Conservation (phyloP, 2,113 vertebrate genomes). For the Oncorhynchus mykiss region DNA sequence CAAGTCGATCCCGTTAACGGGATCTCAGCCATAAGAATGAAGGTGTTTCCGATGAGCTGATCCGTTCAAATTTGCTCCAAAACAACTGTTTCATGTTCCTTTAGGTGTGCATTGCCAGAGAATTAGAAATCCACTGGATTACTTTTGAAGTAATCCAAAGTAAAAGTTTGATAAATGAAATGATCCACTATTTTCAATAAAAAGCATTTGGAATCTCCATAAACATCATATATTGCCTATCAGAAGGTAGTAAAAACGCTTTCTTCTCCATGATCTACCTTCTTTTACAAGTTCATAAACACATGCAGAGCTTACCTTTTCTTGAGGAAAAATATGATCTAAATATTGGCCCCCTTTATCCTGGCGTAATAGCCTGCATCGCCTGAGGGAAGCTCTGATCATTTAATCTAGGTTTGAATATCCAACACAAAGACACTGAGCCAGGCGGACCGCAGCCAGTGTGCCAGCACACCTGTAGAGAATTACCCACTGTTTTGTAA, state of each 20-base stretch:
- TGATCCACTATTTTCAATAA: too few species aligned
- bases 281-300: not conserved
- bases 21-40: too few species aligned
- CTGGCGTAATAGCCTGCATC: constrained; percentile 37
- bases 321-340: constrained; percentile 10
- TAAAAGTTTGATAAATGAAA: too few species aligned
- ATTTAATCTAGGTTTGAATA: constrained; percentile 27
- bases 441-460: not conserved
- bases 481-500: constrained; percentile 42
- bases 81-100: too few species aligned
- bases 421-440: constrained; percentile 26
- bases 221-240: too few species aligned
- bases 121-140: too few species aligned
- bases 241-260: not conserved
- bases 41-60: too few species aligned
- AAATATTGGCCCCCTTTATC: constrained; percentile 23
- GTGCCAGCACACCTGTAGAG: constrained; percentile 28
- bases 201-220: too few species aligned
- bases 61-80: too few species aligned
- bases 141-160: too few species aligned
- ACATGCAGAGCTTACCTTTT: not conserved
- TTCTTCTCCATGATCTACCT: not conserved
- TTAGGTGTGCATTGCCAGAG: too few species aligned
- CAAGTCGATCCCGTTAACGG: too few species aligned
- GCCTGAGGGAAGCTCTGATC: constrained; percentile 24